Evolutionary conservation across 2,797 vertebrate genomes (phyloP), one percentile per base, ranked within the genome.

Genomic region (Cichlasoma orientale): DNA sequence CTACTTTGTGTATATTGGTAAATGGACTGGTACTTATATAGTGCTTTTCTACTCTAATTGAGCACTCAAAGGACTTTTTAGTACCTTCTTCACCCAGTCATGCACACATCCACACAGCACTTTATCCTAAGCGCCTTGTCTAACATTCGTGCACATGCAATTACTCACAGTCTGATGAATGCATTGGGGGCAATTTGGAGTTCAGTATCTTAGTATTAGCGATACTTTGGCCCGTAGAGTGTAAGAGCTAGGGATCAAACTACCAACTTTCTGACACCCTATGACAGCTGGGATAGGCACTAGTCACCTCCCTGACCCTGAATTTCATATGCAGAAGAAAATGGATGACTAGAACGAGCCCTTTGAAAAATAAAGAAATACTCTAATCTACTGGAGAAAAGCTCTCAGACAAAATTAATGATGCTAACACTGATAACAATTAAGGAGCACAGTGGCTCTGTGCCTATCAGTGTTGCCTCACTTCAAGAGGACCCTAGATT

Each of bases 361-460:
- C 38, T 66, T 44, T 44, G 13, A 44, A 44, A 44, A 44, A 44
- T 16, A 44, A 44, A 44, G 5, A 78, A 74, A 80, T 57, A 50
- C 50, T 38, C 53, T 58, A 61, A 74, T 47, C 18, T 50, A 77
- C 71, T 16, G n/a, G 52, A 50, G 21, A 19, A 84, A 78, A 59
- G 61, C 54, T 75, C 55, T 77, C 33, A 44, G 53, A 78, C 50
- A 36, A 87, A 79, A 75, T 81, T 38, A 75, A 72, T 77, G 31
- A 72, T 82, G 73, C 78, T 57, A 79, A 75, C 69, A 75, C 61
- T n/a, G 36, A 74, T 57, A 77, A 41, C 50, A 75, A 74, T 74
- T 85, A 69, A 47, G 38, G 38, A 66, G 21, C 21, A 19, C 38
- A 66, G 23, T 47, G 25, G 38, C 25, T 66, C 14, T 44, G 38